Conservation (phyloP, 2,888 invertebrate species). For the Plagiodera versicolora region DNA sequence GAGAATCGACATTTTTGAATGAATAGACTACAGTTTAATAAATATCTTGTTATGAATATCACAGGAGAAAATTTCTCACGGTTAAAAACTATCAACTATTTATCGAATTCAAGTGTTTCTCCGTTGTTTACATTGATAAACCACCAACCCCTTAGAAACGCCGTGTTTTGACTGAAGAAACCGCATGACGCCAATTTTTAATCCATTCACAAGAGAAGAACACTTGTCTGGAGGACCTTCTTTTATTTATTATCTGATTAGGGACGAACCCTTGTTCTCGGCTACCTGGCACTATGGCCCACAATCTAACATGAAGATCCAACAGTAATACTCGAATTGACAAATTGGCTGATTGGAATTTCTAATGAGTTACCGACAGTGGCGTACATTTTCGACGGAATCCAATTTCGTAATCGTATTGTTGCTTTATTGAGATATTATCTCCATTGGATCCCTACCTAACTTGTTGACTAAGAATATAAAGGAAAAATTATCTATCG, state of each 20-base stretch:
- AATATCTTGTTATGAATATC: too few relatives aligned
- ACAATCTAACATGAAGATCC: slow-evolving; percentile 27
- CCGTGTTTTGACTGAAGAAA: slow-evolving; percentile 17
- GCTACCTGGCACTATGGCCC: slow-evolving; percentile 31
- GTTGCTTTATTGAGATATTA: too few relatives aligned
- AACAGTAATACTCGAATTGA: slow-evolving; percentile 48
- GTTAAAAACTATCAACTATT: neutral
- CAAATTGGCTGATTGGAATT: slow-evolving; percentile 54
- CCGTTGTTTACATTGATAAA: slow-evolving; percentile 14
- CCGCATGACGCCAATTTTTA: slow-evolving; percentile 28
- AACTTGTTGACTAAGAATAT: too few relatives aligned
- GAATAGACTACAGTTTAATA: too few relatives aligned
- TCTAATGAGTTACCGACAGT: slow-evolving; percentile 46
- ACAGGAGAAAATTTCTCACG: slow-evolving; percentile 4
- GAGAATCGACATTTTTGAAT: too few relatives aligned
- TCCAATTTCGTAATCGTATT: too few relatives aligned
- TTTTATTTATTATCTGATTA: slow-evolving; percentile 26
- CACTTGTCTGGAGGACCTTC: slow-evolving; percentile 25
- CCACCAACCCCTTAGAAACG: slow-evolving; percentile 8
- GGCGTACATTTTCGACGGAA: too few relatives aligned
- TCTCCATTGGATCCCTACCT: too few relatives aligned
- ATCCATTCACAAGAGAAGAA: slow-evolving; percentile 27
- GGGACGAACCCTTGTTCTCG: slow-evolving; percentile 19
- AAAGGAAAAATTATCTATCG: too few relatives aligned
- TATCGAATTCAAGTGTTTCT: slow-evolving; percentile 8